Conservation (phyloP, 2,113 vertebrate species). For the Cranoglanis bouderius region DNA sequence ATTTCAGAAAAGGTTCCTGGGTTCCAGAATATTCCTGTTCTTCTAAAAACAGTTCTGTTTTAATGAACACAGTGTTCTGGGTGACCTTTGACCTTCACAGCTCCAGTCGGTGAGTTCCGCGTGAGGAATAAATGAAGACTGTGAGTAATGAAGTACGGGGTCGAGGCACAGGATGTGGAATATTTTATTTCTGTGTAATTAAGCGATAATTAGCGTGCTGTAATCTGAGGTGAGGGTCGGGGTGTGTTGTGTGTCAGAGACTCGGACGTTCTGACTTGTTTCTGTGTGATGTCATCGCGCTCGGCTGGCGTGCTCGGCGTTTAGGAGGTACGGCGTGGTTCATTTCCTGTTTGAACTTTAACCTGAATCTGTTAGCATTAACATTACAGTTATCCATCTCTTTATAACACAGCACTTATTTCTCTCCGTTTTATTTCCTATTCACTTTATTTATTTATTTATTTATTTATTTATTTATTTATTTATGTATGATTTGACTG, state of each 20-base stretch:
- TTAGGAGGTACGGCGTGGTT: conserved; percentile 38
- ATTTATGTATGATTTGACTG: not conserved
- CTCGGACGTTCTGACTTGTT: conserved; percentile 1
- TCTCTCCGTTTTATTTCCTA: not conserved
- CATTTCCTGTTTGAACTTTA: not conserved
- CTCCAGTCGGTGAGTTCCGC: not conserved
- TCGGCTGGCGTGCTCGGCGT: conserved; percentile 44
- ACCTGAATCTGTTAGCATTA: not conserved
- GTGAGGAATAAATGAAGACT: not conserved
- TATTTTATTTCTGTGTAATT: conserved; percentile 9
- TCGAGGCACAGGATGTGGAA: conserved; percentile 3
- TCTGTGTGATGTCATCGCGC: conserved; percentile 15
- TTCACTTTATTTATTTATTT: not conserved
- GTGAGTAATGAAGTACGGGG: not conserved
- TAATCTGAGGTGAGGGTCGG: not conserved
- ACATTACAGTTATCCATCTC: not conserved
- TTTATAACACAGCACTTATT: not conserved
- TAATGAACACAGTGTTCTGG: not conserved
- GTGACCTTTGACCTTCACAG: conserved; percentile 16
- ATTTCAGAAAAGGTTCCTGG: not conserved
- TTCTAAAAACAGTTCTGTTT: not conserved
- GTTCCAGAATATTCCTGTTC: not conserved
- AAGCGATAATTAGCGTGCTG: not conserved
- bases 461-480: not conserved
- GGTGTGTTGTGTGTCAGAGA: not conserved